These are phyloP conservation scores for Zaprionus kolodkinae DNA, from an alignment of 1,140 invertebrate species.

Conservation along the genomic window DNA sequence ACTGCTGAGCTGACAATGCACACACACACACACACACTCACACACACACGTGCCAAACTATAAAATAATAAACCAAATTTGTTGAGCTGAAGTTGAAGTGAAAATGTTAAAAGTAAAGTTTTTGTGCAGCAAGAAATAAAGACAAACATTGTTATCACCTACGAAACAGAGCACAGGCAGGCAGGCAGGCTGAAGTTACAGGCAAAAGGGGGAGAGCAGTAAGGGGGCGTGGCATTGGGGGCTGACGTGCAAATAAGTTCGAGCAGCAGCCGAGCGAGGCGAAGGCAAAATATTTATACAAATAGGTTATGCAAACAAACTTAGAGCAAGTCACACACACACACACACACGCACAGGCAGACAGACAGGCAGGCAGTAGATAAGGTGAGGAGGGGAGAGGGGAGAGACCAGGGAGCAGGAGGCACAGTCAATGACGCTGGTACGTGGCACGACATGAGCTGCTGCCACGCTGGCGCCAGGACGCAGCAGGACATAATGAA, in stretches of 20 bases:
- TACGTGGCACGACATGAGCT: constrained; percentile 63
- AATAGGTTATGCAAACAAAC: constrained; percentile 83
- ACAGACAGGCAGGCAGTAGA: constrained; percentile 21
- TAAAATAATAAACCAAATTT: constrained; percentile 82
- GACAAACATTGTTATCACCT: constrained; percentile 83
- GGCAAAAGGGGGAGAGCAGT: not conserved
- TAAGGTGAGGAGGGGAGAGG: constrained; percentile 25
- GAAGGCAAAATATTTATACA: constrained; percentile 82
- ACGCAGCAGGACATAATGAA: constrained; percentile 80
- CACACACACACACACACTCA: not conserved
- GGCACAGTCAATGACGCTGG: not conserved
- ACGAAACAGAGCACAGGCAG: constrained; percentile 65
- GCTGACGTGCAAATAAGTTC: constrained; percentile 74
- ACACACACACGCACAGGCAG: constrained; percentile 20
- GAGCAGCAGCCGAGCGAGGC: constrained; percentile 63
- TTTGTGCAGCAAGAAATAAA: constrained; percentile 70
- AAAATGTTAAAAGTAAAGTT: constrained; percentile 82
- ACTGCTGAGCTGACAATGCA: constrained; percentile 50
- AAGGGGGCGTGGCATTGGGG: constrained; percentile 1
- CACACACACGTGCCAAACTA: constrained; percentile 71
- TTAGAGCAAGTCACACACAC: constrained; percentile 76
- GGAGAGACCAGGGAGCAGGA: constrained; percentile 14
- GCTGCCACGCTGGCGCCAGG: constrained; percentile 63
- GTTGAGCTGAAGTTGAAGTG: constrained; percentile 77
- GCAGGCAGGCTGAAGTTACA: too few species aligned